Evolutionary conservation across 2,797 vertebrate genomes (phyloP).

Genomic region (Echeneis naucrates): DNA sequence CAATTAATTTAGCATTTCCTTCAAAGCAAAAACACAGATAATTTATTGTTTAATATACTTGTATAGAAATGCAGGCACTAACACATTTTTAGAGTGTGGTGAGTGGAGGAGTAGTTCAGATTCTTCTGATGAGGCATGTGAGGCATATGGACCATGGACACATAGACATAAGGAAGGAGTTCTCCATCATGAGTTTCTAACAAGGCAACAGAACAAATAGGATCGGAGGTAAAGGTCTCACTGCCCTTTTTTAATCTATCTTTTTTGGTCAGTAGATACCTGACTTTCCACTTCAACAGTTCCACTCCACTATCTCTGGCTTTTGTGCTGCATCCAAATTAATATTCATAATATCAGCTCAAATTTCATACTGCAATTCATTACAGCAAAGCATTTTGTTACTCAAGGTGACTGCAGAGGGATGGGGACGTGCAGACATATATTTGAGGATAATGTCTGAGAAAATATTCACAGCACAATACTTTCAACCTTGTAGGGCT

Average conservation of each 20-base stretch:
- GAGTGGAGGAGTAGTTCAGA: conserved; percentile 2
- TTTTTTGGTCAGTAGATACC: conserved; percentile 32
- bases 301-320: conserved; percentile 18
- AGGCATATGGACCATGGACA: conserved; percentile 2
- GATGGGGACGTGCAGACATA: conserved; percentile 26
- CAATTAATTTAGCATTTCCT: too few species aligned
- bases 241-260: conserved; percentile 62
- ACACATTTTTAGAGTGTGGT: not conserved
- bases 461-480: conserved; percentile 43
- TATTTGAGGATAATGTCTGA: conserved; percentile 41
- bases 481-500: conserved; percentile 30
- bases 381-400: conserved; percentile 52
- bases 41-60: too few species aligned
- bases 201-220: conserved; percentile 49
- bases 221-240: conserved; percentile 61
- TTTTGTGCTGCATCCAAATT: conserved; percentile 59
- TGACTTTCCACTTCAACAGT: conserved; percentile 34
- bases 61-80: too few species aligned
- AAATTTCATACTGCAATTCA: conserved; percentile 61
- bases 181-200: conserved; percentile 37
- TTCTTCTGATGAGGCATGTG: conserved; percentile 21
- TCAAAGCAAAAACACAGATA: too few species aligned
- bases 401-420: conserved; percentile 67
- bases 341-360: conserved; percentile 73
- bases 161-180: conserved; percentile 7